Percentiles rank a stretch among this genome's conserved stretches.
phyloP scores from a whole-genome alignment of 2,113 vertebrate genomes.

The Elephantulus edwardii region DNA sequence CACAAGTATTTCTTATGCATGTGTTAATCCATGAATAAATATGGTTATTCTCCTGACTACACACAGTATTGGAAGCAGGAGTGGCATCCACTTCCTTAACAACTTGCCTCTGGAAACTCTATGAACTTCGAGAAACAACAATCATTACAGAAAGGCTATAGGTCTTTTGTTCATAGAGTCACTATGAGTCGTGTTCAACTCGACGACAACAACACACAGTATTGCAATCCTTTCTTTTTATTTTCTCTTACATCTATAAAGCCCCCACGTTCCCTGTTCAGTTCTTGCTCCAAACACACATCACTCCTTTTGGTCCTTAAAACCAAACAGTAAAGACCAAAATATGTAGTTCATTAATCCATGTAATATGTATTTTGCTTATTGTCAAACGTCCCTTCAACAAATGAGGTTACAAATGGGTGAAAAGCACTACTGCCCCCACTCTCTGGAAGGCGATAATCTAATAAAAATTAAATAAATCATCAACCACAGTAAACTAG shows the following conservation, averaged over 20 bases:
- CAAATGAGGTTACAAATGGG: too few relatives aligned
- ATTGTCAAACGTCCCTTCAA: neutral
- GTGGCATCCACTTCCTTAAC: too few relatives aligned
- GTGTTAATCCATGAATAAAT: neutral
- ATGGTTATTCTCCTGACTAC: neutral
- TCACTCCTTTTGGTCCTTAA: neutral
- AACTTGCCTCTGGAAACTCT: too few relatives aligned
- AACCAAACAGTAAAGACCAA: constrained; percentile 19
- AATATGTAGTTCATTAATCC: neutral
- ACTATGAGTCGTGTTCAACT: too few relatives aligned
- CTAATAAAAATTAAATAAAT: constrained; percentile 7
- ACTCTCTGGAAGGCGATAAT: neutral
- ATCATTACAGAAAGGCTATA: too few relatives aligned
- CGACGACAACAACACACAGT: too few relatives aligned
- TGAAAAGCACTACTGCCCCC: neutral
- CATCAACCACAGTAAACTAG: neutral
- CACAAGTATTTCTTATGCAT: neutral
- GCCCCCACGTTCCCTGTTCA: neutral
- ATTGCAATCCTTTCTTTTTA: neutral
- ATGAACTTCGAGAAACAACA: too few relatives aligned
- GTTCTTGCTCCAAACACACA: neutral
- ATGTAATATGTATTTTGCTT: neutral
- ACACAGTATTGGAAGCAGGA: neutral
- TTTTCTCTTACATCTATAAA: neutral
- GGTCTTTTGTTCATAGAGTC: too few relatives aligned